These are phyloP conservation scores for Lepidocyrtoides sp. DNA, from an alignment of 2,888 invertebrate species.

Conservation along the genomic window DNA sequence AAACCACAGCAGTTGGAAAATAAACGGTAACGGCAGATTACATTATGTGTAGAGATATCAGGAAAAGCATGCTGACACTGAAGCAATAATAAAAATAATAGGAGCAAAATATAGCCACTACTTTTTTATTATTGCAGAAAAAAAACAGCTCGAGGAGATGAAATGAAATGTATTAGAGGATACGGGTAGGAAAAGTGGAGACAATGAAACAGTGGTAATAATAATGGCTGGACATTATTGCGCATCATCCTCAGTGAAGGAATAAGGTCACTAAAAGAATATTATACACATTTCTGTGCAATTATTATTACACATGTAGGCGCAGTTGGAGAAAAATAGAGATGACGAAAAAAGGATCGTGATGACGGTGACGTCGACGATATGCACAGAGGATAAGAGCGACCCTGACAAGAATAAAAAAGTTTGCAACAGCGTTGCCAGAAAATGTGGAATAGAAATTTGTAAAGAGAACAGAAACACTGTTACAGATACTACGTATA, in stretches of 20 bases:
- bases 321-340: not conserved
- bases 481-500: not conserved
- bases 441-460: not conserved
- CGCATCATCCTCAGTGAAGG: slow-evolving; percentile 19
- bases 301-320: not conserved
- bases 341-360: not conserved
- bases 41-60: not conserved
- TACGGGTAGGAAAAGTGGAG: not conserved
- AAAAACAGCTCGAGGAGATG: not conserved
- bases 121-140: slow-evolving; percentile 51
- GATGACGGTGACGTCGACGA: not conserved
- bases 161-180: not conserved
- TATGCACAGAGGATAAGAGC: not conserved
- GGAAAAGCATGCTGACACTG: not conserved
- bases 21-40: not conserved
- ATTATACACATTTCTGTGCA: not conserved
- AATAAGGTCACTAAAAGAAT: slow-evolving; percentile 57
- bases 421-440: not conserved
- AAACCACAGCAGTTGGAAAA: not conserved
- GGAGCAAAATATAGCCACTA: slow-evolving; percentile 5
- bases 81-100: slow-evolving; percentile 1
- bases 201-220: not conserved
- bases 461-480: not conserved
- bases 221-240: not conserved
- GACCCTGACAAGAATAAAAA: slow-evolving; percentile 9